These are phyloP conservation scores for Lordiphosa mommai DNA, from an alignment of 1,140 invertebrate species.

Conservation along the genomic window DNA sequence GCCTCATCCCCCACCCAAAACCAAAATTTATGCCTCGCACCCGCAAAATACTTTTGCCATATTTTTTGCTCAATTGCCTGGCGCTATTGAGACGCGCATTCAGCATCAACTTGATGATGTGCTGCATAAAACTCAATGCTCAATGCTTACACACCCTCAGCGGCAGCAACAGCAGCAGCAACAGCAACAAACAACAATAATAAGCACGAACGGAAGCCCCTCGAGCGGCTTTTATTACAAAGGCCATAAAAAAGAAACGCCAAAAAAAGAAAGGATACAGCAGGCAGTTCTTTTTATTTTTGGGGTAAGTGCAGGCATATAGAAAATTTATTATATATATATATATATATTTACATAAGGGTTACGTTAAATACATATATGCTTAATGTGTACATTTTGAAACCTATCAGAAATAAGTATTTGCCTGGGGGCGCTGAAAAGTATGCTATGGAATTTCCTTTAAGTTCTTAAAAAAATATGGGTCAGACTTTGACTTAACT, in stretches of 20 bases:
- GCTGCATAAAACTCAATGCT: conserved; percentile 69
- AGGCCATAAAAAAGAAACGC: conserved; percentile 53
- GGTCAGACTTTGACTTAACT: neutral
- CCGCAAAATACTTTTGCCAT: conserved; percentile 63
- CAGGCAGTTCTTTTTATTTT: neutral
- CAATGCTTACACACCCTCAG: conserved; percentile 66
- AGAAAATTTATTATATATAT: conserved; percentile 20
- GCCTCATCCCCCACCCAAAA: conserved; percentile 16
- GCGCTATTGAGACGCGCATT: conserved; percentile 28
- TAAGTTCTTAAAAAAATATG: too few species aligned
- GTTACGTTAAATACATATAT: neutral
- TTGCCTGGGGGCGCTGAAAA: neutral
- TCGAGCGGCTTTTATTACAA: conserved; percentile 71
- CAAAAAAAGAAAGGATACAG: conserved; percentile 37
- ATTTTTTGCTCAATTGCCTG: conserved; percentile 72
- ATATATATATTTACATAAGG: conserved; percentile 19
- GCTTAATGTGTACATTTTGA: too few species aligned
- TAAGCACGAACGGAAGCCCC: conserved; percentile 38
- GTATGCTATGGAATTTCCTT: conserved; percentile 7
- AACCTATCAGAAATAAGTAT: too few species aligned
- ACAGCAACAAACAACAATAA: conserved; percentile 21
- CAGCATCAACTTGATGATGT: conserved; percentile 28
- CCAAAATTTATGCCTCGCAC: conserved; percentile 54
- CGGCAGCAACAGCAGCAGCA: conserved; percentile 18
- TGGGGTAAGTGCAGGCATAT: conserved; percentile 49